Evolutionary conservation across 2,888 invertebrate species (phyloP).

Genomic region (Cataglyphis albicans): DNA sequence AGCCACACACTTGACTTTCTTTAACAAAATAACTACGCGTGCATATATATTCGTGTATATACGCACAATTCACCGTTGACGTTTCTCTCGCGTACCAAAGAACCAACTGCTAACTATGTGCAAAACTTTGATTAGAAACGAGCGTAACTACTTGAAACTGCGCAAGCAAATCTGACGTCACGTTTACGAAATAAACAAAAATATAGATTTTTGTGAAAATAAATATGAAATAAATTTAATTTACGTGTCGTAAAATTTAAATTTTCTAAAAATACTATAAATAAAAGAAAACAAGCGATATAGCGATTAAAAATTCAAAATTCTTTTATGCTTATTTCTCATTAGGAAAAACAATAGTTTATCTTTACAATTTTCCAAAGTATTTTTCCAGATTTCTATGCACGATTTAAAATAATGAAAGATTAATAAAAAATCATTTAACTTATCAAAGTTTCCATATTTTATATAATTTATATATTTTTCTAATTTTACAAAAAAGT

Average conservation of each 20-base stretch:
- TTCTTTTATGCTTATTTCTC: neutral
- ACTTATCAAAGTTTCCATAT: neutral
- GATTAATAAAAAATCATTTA: neutral
- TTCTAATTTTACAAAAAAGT: neutral
- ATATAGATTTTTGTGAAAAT: neutral
- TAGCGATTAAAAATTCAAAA: neutral
- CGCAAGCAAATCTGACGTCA: neutral
- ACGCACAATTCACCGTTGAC: constrained; percentile 12
- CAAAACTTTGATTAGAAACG: constrained; percentile 47
- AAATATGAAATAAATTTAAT: neutral
- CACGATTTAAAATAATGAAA: neutral
- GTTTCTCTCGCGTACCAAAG: constrained; percentile 34
- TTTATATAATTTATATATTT: neutral
- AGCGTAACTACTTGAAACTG: constrained; percentile 15
- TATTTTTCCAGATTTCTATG: neutral
- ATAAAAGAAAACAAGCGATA: neutral
- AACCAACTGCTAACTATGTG: constrained; percentile 31
- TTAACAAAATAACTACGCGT: constrained; percentile 33
- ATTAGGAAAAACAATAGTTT: neutral
- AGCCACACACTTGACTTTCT: constrained; percentile 51
- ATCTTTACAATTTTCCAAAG: neutral
- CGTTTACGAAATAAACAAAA: neutral
- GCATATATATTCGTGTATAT: constrained; percentile 1
- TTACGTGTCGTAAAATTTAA: neutral
- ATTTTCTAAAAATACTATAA: neutral